Percentiles rank a stretch among this genome's conserved stretches.
phyloP scores from a whole-genome alignment of 2,888 invertebrate species.

The Stenichneumon culpator region DNA sequence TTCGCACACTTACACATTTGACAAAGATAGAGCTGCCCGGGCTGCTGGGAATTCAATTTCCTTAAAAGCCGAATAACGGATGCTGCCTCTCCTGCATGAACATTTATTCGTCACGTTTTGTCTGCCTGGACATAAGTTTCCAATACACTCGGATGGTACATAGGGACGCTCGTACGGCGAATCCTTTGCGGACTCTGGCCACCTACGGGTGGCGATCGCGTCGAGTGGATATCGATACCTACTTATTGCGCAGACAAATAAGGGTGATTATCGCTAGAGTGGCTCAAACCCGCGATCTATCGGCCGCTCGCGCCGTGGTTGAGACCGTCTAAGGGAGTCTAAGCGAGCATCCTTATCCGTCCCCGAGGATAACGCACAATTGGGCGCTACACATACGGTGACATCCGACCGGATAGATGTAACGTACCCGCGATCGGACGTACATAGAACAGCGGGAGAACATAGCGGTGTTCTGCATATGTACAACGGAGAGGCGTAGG shows the following conservation, averaged over 20 bases:
- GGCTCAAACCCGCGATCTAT: neutral
- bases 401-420: slow-evolving; percentile 28
- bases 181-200: too few species aligned
- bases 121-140: neutral
- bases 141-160: neutral
- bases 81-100: neutral
- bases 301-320: neutral
- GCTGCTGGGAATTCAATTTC: neutral
- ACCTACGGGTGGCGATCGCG: neutral
- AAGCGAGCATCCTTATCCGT: neutral
- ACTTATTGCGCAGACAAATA: neutral
- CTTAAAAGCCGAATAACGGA: neutral
- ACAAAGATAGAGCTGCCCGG: neutral
- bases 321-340: neutral
- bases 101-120: neutral
- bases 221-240: neutral
- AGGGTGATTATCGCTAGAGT: neutral
- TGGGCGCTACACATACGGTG: slow-evolving; percentile 20
- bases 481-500: neutral
- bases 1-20: neutral
- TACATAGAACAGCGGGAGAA: slow-evolving; percentile 6
- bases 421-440: slow-evolving; percentile 33
- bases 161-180: too few species aligned
- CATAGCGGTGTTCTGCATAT: neutral
- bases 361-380: slow-evolving; percentile 4